A percentile compares a stretch with the other conserved stretches of the same genome.
Conservation (phyloP, 1,140 invertebrate species). For the Drosophila baimaii region DNA sequence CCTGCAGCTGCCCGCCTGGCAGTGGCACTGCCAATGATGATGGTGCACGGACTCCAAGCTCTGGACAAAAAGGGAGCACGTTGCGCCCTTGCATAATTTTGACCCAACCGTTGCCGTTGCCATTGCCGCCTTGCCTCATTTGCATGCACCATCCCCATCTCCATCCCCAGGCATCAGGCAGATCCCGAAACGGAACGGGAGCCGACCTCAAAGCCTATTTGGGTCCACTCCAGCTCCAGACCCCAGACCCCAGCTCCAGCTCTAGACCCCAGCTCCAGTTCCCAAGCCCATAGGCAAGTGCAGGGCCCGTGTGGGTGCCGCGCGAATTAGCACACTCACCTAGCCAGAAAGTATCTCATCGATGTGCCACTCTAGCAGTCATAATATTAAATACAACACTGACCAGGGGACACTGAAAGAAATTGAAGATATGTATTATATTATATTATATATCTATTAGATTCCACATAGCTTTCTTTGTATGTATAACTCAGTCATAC, state of each 20-base stretch:
- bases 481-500: too few relatives aligned
- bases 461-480: too few relatives aligned
- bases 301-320: constrained; percentile 40
- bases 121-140: constrained; percentile 31
- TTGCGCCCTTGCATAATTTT: constrained; percentile 62
- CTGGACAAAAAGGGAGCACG: background rate
- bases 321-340: constrained; percentile 69
- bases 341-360: constrained; percentile 34
- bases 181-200: constrained; percentile 6
- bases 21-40: constrained; percentile 17
- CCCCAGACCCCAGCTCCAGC: too few relatives aligned
- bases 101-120: background rate
- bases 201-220: constrained; percentile 52
- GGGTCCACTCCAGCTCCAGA: constrained; percentile 45
- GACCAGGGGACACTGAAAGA: background rate
- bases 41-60: background rate
- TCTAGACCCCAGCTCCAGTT: too few relatives aligned
- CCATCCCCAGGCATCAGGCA: constrained; percentile 5
- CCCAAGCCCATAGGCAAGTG: constrained; percentile 18
- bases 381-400: constrained; percentile 29
- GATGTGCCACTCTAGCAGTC: constrained; percentile 32
- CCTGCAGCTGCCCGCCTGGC: constrained; percentile 13
- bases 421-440: too few relatives aligned
- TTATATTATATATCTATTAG: too few relatives aligned
- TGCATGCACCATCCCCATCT: constrained; percentile 27